Conservation (phyloP, 2,113 vertebrate genomes). For the Sinocyclocheilus maitianheensis region DNA sequence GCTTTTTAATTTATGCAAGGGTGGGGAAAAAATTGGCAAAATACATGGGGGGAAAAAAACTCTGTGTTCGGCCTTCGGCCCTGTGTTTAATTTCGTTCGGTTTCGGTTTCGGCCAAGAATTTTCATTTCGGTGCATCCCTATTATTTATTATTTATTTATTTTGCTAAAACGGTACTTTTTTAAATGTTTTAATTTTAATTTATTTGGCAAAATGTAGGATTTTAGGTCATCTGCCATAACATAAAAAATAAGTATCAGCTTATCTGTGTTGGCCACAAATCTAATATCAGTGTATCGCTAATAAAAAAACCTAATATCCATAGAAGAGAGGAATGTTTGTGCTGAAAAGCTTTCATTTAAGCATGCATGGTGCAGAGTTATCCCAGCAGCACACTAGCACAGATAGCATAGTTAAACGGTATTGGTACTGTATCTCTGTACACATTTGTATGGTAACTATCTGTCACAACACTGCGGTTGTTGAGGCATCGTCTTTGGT, state of each 20-base stretch:
- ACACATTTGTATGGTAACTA: neutral
- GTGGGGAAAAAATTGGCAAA: too few species aligned
- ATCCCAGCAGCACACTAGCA: neutral
- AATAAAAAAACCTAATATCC: neutral
- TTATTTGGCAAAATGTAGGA: neutral
- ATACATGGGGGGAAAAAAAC: too few species aligned
- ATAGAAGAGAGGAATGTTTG: neutral
- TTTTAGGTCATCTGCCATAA: neutral
- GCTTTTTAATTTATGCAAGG: too few species aligned
- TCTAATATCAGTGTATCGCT: neutral
- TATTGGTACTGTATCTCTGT: conserved; percentile 2
- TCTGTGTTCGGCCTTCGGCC: too few species aligned
- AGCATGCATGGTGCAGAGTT: neutral
- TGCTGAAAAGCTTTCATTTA: neutral
- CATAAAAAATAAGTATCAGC: neutral
- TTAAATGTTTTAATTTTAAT: neutral
- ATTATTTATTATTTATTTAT: too few species aligned
- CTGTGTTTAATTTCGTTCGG: too few species aligned
- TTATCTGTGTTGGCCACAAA: neutral
- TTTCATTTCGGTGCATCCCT: too few species aligned
- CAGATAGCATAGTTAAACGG: neutral
- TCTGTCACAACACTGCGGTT: conserved; percentile 33
- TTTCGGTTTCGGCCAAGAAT: too few species aligned
- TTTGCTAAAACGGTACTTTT: neutral
- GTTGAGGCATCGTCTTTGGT: conserved; percentile 28